A percentile compares a stretch with the other conserved stretches of the same genome.
phyloP scores from a whole-genome alignment of 2,113 vertebrate species.

The Tragelaphus scriptus region DNA sequence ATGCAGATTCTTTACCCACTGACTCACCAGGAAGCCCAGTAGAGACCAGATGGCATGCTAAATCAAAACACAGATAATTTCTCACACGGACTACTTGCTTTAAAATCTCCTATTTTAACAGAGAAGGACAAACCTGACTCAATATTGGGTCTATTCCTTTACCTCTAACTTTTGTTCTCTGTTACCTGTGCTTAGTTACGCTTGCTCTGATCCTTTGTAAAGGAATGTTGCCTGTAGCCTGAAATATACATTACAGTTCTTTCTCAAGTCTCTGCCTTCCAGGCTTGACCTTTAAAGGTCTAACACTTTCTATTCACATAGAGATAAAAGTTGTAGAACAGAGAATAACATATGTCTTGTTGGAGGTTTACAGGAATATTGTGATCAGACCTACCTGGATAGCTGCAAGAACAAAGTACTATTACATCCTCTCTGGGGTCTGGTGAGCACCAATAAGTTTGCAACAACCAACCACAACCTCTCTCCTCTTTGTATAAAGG shows the following conservation, averaged over 20 bases:
- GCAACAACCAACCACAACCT: neutral
- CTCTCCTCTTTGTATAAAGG: neutral
- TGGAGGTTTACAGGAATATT: neutral
- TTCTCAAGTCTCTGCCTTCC: neutral
- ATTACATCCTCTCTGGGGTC: neutral
- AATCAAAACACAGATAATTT: neutral
- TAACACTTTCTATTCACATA: neutral
- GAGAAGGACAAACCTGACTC: neutral
- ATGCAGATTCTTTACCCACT: neutral
- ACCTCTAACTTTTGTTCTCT: neutral
- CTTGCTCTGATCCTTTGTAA: neutral
- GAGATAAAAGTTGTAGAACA: neutral
- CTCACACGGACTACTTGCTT: neutral
- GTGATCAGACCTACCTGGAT: neutral
- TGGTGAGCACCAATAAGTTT: neutral
- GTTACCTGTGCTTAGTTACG: neutral
- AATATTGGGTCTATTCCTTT: neutral
- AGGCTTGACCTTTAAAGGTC: neutral
- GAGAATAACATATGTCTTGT: neutral
- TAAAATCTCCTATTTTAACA: neutral
- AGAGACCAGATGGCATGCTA: neutral
- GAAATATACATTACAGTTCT: neutral
- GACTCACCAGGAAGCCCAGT: neutral
- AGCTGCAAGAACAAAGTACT: neutral
- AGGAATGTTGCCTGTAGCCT: neutral